These are phyloP conservation scores for Petrocephalus microphthalmus DNA, from an alignment of 2,113 vertebrate genomes.

Conservation along the genomic window DNA sequence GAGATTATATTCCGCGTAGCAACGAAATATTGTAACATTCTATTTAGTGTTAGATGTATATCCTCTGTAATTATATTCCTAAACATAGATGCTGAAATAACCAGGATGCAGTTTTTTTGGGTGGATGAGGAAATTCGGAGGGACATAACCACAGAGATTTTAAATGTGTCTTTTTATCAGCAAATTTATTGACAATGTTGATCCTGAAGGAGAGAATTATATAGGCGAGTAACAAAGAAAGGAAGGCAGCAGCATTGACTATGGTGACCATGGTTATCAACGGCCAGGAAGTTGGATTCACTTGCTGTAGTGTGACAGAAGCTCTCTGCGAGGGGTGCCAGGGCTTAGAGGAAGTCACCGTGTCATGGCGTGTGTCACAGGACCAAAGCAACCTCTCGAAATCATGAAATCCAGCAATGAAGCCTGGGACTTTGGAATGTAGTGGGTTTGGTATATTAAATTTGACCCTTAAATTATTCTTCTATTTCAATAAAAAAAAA, in stretches of 20 bases:
- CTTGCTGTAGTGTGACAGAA: slow-evolving; percentile 1
- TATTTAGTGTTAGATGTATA: background rate
- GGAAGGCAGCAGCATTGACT: background rate
- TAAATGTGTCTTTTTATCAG: background rate
- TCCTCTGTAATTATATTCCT: background rate
- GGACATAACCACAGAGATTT: background rate
- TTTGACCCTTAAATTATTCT: background rate
- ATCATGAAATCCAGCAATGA: background rate
- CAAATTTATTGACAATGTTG: background rate
- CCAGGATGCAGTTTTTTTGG: background rate
- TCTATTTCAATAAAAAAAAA: background rate
- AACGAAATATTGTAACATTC: background rate
- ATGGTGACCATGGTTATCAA: background rate
- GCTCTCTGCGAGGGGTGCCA: background rate
- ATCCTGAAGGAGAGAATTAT: background rate
- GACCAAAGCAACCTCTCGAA: background rate
- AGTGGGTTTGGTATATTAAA: background rate
- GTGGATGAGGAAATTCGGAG: background rate
- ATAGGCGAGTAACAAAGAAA: background rate
- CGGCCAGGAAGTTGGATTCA: background rate
- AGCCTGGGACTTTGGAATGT: background rate
- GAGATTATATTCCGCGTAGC: background rate
- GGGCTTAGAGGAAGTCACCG: background rate
- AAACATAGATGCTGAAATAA: background rate
- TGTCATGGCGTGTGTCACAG: background rate